Evolutionary conservation across 2,888 invertebrate species (phyloP).

Genomic region (Pseudococcus jackbeardsleyi): DNA sequence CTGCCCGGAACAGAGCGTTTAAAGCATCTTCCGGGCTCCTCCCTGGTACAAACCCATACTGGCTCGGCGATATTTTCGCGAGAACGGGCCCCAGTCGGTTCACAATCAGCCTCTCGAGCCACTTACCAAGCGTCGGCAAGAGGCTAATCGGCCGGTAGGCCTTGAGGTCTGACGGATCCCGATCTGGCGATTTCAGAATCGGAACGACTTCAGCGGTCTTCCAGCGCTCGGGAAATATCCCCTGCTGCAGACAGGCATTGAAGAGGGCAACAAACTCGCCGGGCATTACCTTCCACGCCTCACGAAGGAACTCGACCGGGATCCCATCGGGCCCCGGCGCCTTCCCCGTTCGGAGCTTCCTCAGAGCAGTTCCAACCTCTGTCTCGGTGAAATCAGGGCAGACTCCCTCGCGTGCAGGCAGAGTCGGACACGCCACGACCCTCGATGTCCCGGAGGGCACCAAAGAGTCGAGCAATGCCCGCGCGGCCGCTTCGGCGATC

Average conservation of each 20-base stretch:
- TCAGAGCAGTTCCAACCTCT: too few species aligned
- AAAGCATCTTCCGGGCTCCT: slow-evolving; percentile 20
- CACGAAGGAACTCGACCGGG: not conserved
- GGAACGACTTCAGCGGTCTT: slow-evolving; percentile 27
- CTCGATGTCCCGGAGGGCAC: too few species aligned
- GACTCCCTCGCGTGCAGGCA: too few species aligned
- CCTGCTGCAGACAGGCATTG: not conserved
- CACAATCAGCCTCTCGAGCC: slow-evolving; percentile 52
- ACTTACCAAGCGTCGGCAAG: slow-evolving; percentile 23
- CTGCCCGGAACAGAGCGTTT: not conserved
- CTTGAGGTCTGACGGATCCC: slow-evolving; percentile 18
- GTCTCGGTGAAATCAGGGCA: too few species aligned
- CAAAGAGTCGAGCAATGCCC: too few species aligned
- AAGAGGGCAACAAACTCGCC: not conserved
- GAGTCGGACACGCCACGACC: too few species aligned
- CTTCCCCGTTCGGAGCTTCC: too few species aligned
- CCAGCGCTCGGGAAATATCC: not conserved
- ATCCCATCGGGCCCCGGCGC: not conserved
- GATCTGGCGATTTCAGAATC: slow-evolving; percentile 3
- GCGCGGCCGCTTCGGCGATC: not conserved
- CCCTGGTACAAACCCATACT: slow-evolving; percentile 11
- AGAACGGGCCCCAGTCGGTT: not conserved
- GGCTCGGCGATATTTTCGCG: not conserved
- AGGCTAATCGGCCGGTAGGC: slow-evolving; percentile 53
- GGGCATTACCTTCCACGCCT: not conserved